Percentiles rank a stretch among this genome's conserved stretches.
phyloP scores from a whole-genome alignment of 2,113 vertebrate species.

The Furnarius figulus region DNA sequence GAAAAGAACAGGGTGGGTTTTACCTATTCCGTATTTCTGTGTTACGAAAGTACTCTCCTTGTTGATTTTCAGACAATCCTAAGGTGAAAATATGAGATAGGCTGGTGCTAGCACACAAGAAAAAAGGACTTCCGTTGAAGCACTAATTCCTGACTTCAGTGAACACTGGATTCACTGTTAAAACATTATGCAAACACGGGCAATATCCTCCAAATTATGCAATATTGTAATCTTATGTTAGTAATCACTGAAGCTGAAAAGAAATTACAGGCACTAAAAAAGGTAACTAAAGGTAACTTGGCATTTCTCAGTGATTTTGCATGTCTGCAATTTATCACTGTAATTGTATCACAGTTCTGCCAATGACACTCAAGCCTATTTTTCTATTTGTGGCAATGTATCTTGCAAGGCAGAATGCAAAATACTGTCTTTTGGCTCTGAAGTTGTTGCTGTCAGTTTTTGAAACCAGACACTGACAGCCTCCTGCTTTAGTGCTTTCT shows the following conservation, averaged over 20 bases:
- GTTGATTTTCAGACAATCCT: background rate
- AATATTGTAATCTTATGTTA: background rate
- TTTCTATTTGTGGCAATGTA: background rate
- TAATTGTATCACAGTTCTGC: background rate
- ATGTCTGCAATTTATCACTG: background rate
- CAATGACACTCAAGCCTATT: background rate
- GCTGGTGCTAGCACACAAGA: background rate
- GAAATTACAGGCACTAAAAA: background rate
- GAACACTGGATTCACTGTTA: background rate
- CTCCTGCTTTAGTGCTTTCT: background rate
- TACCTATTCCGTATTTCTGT: background rate
- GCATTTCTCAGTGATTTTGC: background rate
- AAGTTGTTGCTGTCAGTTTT: background rate
- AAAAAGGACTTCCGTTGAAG: background rate
- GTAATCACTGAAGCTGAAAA: background rate
- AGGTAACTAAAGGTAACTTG: background rate
- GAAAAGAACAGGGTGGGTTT: background rate
- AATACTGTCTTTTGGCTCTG: background rate
- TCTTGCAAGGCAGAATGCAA: conserved; percentile 15
- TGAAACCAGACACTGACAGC: background rate
- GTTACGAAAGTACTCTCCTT: background rate
- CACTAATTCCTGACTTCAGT: background rate
- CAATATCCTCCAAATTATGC: background rate
- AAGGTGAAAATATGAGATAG: background rate
- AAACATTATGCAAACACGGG: background rate